A percentile compares a stretch with the other conserved stretches of the same genome.
These are phyloP conservation scores for Crotophaga sulcirostris DNA, from an alignment of 2,113 vertebrate genomes.

Conservation along the genomic window DNA sequence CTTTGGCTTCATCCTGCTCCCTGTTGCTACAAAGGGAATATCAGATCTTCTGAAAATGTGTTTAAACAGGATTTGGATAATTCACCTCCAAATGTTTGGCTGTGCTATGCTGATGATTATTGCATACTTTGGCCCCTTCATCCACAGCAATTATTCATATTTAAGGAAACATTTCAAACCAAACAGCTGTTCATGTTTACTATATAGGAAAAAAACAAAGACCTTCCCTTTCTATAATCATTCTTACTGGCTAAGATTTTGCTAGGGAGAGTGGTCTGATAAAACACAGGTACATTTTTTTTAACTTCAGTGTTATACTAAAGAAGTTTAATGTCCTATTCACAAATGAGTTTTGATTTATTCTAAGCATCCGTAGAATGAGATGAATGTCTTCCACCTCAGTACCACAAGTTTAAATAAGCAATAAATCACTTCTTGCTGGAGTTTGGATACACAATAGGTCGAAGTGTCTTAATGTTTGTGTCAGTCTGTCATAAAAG, in stretches of 20 bases:
- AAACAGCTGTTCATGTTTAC: not conserved
- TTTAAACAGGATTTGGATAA: constrained; percentile 30
- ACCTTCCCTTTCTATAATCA: not conserved
- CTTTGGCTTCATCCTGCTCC: not conserved
- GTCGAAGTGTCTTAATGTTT: constrained; percentile 53
- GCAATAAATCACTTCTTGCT: constrained; percentile 28
- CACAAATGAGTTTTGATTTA: constrained; percentile 42
- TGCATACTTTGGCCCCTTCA: not conserved
- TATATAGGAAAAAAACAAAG: not conserved
- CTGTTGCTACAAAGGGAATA: not conserved
- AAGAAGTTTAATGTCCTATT: not conserved
- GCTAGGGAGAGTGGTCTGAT: not conserved
- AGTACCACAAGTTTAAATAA: constrained; percentile 48
- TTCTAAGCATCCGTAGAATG: not conserved
- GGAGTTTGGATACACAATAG: constrained; percentile 1
- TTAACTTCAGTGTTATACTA: constrained; percentile 1
- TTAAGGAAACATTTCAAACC: constrained; percentile 26
- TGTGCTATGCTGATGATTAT: not conserved
- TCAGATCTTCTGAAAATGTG: not conserved
- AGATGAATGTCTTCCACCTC: constrained; percentile 42
- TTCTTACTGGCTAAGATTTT: not conserved
- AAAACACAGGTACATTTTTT: not conserved
- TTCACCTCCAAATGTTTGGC: not conserved
- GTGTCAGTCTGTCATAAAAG: constrained; percentile 37
- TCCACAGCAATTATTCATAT: constrained; percentile 1